Evolutionary conservation across 2,888 invertebrate species (phyloP).

Genomic region (Tetranychus piercei): DNA sequence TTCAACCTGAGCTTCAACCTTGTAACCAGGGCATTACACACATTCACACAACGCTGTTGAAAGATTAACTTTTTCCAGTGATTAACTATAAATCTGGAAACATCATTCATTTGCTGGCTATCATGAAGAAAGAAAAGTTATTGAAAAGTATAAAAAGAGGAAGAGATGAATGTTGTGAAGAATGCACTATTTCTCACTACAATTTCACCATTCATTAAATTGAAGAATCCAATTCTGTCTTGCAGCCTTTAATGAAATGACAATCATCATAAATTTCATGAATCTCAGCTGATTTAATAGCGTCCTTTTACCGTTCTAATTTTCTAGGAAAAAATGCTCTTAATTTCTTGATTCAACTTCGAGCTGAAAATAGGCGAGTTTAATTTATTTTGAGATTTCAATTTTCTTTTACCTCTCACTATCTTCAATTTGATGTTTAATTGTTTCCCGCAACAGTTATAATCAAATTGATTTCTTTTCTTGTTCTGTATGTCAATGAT

Average conservation of each 20-base stretch:
- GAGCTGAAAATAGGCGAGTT: too few relatives aligned
- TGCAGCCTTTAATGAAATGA: too few relatives aligned
- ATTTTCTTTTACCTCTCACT: not conserved
- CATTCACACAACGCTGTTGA: not conserved
- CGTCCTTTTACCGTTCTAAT: not conserved
- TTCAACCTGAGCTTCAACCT: not conserved
- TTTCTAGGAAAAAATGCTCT: not conserved
- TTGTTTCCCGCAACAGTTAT: not conserved
- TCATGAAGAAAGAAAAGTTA: not conserved
- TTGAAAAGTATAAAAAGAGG: not conserved
- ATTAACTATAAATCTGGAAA: not conserved
- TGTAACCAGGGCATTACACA: not conserved
- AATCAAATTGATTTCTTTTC: not conserved
- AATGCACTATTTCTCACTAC: too few relatives aligned
- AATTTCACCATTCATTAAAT: not conserved
- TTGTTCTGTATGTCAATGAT: not conserved
- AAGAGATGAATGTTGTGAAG: not conserved
- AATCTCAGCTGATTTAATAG: not conserved
- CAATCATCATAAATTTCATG: not conserved
- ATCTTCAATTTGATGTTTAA: not conserved
- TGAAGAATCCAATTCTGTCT: not conserved
- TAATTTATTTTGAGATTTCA: not conserved
- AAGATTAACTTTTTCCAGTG: not conserved
- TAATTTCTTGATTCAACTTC: not conserved
- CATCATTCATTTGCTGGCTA: not conserved